Percentiles rank a stretch among this genome's conserved stretches.
These are phyloP conservation scores for Ochropleura plecta DNA, from an alignment of 2,888 invertebrate genomes.

Conservation along the genomic window DNA sequence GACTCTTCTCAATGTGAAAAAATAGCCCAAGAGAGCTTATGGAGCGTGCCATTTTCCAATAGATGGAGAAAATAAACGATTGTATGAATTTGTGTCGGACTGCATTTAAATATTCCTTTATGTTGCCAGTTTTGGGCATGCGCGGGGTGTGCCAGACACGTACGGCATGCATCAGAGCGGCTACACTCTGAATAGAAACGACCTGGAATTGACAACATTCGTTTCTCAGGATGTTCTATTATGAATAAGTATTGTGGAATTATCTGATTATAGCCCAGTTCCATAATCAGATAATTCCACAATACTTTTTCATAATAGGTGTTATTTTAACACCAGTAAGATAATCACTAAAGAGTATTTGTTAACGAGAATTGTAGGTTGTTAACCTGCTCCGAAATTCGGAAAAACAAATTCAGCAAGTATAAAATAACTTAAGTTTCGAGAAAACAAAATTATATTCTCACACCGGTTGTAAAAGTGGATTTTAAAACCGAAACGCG, in stretches of 20 bases:
- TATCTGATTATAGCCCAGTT: conserved; percentile 11
- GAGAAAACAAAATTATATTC: background rate
- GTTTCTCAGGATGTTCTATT: conserved; percentile 18
- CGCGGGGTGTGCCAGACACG: conserved; percentile 19
- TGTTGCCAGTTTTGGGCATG: conserved; percentile 50
- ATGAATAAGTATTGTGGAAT: conserved; percentile 30
- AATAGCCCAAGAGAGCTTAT: background rate
- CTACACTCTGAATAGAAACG: conserved; percentile 32
- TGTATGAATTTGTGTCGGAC: conserved; percentile 41
- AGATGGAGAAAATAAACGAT: conserved; percentile 27
- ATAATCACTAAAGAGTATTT: background rate
- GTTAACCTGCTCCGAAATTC: background rate
- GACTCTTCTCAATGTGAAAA: background rate
- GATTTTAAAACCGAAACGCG: background rate
- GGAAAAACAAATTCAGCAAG: background rate
- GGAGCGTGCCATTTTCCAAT: conserved; percentile 18
- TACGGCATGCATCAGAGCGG: conserved; percentile 3
- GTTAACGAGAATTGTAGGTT: background rate
- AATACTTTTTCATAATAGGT: conserved; percentile 24
- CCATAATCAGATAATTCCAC: conserved; percentile 18
- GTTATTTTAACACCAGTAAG: conserved; percentile 14
- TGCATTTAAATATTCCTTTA: conserved; percentile 37
- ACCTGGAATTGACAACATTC: conserved; percentile 28
- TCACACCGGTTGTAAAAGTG: background rate
- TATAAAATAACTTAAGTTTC: background rate